These are phyloP conservation scores for Podarcis muralis DNA, from an alignment of 2,113 vertebrate species.

Conservation along the genomic window DNA sequence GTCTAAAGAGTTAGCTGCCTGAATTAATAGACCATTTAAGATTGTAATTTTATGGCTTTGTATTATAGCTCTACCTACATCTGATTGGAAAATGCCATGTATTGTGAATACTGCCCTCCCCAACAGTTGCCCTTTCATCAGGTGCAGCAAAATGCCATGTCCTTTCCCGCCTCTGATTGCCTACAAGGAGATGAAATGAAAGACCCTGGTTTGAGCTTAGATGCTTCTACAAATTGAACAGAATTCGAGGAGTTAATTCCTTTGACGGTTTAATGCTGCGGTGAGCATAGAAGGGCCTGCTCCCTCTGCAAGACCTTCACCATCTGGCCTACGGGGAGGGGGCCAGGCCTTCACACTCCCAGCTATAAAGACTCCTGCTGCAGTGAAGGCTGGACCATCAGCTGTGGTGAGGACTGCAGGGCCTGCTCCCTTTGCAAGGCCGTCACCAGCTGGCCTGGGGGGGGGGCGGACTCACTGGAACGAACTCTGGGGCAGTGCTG, in stretches of 20 bases:
- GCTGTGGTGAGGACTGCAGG: too few relatives aligned
- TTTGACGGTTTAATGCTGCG: background rate
- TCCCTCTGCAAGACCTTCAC: background rate
- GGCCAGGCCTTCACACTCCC: background rate
- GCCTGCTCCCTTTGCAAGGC: too few relatives aligned
- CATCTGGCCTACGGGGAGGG: background rate
- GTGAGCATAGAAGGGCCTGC: too few relatives aligned
- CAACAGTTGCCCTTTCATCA: background rate
- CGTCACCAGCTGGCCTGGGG: too few relatives aligned
- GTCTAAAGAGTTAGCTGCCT: background rate
- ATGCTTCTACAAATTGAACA: background rate
- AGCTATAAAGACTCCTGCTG: background rate
- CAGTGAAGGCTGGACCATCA: too few relatives aligned
- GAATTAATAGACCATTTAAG: constrained; percentile 15
- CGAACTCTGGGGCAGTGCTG: too few relatives aligned
- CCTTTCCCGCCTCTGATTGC: background rate
- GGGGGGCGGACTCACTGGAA: too few relatives aligned
- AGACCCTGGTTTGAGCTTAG: background rate
- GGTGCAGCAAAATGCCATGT: background rate
- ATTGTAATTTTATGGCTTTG: constrained; percentile 25
- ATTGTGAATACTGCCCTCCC: background rate
- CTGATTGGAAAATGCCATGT: background rate
- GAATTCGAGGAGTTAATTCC: background rate
- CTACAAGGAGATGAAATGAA: background rate
- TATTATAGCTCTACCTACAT: constrained; percentile 1